A percentile compares a stretch with the other conserved stretches of the same genome.
phyloP scores from a whole-genome alignment of 2,797 vertebrate species.

The Tachyglossus aculeatus region DNA sequence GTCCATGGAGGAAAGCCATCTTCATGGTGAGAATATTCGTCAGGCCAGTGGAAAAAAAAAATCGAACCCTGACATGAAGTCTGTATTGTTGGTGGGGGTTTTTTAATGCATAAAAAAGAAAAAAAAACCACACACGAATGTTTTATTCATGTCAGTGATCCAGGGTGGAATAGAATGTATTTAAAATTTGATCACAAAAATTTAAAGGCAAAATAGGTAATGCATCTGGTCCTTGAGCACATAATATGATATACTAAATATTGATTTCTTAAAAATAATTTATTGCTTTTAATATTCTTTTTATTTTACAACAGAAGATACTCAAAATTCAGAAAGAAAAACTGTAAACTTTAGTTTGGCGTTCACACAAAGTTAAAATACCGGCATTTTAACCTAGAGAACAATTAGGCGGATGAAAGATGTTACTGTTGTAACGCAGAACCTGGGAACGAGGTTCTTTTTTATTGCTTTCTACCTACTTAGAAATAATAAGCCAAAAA shows the following conservation, averaged over 20 bases:
- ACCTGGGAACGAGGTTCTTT: conserved; percentile 84
- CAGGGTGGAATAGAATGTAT: conserved; percentile 72
- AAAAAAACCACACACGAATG: conserved; percentile 46
- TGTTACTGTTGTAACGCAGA: conserved; percentile 84
- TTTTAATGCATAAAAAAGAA: conserved; percentile 59
- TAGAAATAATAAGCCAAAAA: conserved; percentile 80
- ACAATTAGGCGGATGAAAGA: conserved; percentile 86
- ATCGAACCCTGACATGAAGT: conserved; percentile 53
- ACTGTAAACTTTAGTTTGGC: conserved; percentile 99
- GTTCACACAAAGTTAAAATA: conserved; percentile 93
- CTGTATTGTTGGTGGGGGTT: conserved; percentile 43
- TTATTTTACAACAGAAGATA: conserved; percentile 94
- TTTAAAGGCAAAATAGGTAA: conserved; percentile 90
- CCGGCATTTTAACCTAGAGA: conserved; percentile 84
- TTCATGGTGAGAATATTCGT: conserved; percentile 67
- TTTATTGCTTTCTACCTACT: conserved; percentile 98
- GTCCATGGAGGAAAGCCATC: conserved; percentile 71
- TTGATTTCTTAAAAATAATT: conserved; percentile 99
- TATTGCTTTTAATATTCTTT: conserved; percentile 95
- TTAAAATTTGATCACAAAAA: conserved; percentile 77
- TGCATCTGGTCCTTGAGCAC: conserved; percentile 90
- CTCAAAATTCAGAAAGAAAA: conserved; percentile 93
- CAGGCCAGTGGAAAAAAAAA: conserved; percentile 67
- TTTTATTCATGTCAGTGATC: conserved; percentile 73
- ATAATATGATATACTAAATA: conserved; percentile 96